Evolutionary conservation across 1,140 invertebrate species (phyloP), one percentile per base, ranked within the genome.

Genomic region (Hermetia illucens): DNA sequence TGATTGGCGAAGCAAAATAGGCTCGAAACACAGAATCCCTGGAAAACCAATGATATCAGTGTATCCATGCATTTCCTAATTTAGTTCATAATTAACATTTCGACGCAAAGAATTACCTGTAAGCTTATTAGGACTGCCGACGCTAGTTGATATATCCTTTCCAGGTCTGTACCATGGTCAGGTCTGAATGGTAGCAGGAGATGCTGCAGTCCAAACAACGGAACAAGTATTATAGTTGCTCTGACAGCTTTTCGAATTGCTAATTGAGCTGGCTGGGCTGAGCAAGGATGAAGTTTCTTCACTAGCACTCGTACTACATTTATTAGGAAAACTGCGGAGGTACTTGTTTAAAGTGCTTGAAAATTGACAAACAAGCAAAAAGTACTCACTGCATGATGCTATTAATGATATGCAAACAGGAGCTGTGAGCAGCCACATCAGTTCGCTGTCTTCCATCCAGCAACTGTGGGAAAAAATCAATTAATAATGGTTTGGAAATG

Each of bases 1-100:
- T 86, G 82, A 57, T 93, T 92, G 49, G 81, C 84, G 64, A 91
- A 92, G 53, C 88, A 93, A 56, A 91, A 90, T 3, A 93, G 65
- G 18, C 85, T 69, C 0, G 86, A 76, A 0, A 92, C 82, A 42
- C 80, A 82, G 9, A 88, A 68, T 36, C 88, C 88, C 81, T 92
- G 63, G 10, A 66, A 64, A 55, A 49, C 37, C 16, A 39, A 37
- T 55, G 46, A 19, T 21, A 42, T 34, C 41, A 21, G 34, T 25
- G 9, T 12, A 36, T 18, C 10, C 12, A 8, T 10, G 22, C 12
- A 36, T 36, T 12, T 10, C 35, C 6, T 21, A 12, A 36, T 8
- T 21, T 36, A 20, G 8, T 27, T 20, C 6, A 48, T 21, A 42
- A n/a, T 5, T 38, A 41, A 19, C 18, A 17, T 6, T 21, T 10